Evolutionary conservation across 2,888 invertebrate genomes (phyloP).

Genomic region (Prenolepis imparis): DNA sequence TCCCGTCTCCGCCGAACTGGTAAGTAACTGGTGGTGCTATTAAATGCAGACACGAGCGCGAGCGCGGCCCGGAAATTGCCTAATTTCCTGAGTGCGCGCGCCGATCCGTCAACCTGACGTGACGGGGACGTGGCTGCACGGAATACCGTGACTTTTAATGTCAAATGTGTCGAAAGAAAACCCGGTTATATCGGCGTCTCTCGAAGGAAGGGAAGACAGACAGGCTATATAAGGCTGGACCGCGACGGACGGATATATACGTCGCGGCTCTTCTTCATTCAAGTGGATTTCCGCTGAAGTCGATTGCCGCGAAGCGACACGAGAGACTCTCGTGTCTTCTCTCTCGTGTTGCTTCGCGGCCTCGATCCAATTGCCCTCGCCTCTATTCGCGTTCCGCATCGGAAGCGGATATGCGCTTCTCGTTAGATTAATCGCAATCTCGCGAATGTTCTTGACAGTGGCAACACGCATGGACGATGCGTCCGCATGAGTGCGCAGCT

Average conservation of each 20-base stretch:
- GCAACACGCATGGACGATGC: constrained; percentile 46
- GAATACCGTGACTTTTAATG: constrained; percentile 85
- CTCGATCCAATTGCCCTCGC: constrained; percentile 45
- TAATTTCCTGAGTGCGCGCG: constrained; percentile 86
- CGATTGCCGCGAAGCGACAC: constrained; percentile 44
- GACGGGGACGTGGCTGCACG: constrained; percentile 85
- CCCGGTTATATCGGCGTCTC: constrained; percentile 43
- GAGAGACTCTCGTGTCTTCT: constrained; percentile 29
- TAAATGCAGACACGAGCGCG: constrained; percentile 86
- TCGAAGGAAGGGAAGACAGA: neutral
- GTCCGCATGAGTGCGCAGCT: constrained; percentile 38
- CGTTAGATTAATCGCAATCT: constrained; percentile 55
- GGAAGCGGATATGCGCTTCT: constrained; percentile 54
- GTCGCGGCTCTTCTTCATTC: constrained; percentile 41
- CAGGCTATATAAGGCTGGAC: constrained; percentile 64
- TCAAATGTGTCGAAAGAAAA: constrained; percentile 85
- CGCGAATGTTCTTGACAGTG: constrained; percentile 48
- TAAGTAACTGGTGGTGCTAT: constrained; percentile 79
- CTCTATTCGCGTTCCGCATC: constrained; percentile 51
- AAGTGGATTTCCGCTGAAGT: constrained; percentile 52
- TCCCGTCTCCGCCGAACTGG: constrained; percentile 75
- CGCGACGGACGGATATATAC: constrained; percentile 43
- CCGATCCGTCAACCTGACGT: constrained; percentile 86
- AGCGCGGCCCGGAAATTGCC: constrained; percentile 86
- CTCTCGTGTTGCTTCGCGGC: constrained; percentile 3